These are phyloP conservation scores for Oreochromis grahami DNA, from an alignment of 2,797 vertebrate species.

Conservation along the genomic window DNA sequence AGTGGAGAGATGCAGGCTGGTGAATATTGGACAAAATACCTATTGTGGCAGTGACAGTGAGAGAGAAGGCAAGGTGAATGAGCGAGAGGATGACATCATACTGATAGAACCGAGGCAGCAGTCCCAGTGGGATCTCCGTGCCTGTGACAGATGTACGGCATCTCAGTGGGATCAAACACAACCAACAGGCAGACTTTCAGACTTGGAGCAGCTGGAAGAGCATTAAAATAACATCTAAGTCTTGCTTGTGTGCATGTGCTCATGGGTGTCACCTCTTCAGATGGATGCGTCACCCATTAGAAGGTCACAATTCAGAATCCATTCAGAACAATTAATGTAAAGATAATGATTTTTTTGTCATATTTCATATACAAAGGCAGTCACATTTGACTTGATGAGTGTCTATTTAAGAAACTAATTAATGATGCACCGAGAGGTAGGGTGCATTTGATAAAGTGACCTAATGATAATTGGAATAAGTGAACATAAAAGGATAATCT, in stretches of 20 bases:
- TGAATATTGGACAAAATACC: neutral
- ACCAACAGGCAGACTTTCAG: conserved; percentile 51
- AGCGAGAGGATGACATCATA: conserved; percentile 53
- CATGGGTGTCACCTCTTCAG: neutral
- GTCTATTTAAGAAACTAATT: neutral
- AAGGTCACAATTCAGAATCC: neutral
- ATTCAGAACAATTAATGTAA: neutral
- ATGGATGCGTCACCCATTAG: neutral
- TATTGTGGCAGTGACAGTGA: neutral
- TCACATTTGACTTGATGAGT: neutral
- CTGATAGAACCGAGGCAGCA: conserved; percentile 31
- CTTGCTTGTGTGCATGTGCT: neutral
- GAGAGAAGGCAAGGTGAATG: neutral
- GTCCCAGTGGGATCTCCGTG: conserved; percentile 54
- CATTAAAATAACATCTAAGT: conserved; percentile 51
- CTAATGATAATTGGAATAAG: neutral
- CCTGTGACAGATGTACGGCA: conserved; percentile 58
- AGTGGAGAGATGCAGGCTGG: neutral
- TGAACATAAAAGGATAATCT: neutral
- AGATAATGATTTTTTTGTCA: neutral
- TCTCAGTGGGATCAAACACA: conserved; percentile 62
- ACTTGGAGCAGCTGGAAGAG: conserved; percentile 52
- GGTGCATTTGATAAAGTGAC: neutral
- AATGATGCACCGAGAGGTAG: neutral
- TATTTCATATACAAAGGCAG: too few species aligned